Conservation (phyloP, 1,140 invertebrate species). For the Drosophila varians region DNA sequence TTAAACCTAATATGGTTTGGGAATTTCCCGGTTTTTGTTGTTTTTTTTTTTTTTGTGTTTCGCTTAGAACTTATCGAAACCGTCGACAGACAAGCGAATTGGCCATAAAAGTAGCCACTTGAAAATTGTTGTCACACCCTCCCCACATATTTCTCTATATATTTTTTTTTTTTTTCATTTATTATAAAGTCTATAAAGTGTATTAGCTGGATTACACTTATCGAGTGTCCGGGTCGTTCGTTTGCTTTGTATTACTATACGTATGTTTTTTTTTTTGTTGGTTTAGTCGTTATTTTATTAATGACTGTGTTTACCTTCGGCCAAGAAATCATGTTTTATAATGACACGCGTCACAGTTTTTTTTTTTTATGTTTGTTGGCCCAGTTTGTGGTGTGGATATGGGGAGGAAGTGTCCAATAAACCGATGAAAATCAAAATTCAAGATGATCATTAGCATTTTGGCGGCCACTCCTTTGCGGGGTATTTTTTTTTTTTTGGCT, state of each 20-base stretch:
- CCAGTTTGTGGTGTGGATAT: conserved; percentile 13
- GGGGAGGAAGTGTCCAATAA: conserved; percentile 42
- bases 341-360: conserved; percentile 46
- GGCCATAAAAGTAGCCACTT: conserved; percentile 21
- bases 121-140: conserved; percentile 15
- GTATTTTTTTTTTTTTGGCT: not conserved
- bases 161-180: conserved; percentile 18
- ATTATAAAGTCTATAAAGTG: conserved; percentile 11
- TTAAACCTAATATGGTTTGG: not conserved
- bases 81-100: conserved; percentile 8
- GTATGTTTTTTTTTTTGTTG: conserved; percentile 1
- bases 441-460: conserved; percentile 27
- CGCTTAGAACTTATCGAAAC: conserved; percentile 14
- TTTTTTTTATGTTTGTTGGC: not conserved
- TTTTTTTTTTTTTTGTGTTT: no score
- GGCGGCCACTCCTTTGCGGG: conserved; percentile 50
- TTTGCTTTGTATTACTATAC: no score
- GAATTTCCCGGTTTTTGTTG: conserved; percentile 8
- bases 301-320: conserved; percentile 63
- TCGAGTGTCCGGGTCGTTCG: conserved; percentile 25
- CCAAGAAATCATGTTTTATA: conserved; percentile 60
- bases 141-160: not conserved
- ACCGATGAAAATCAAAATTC: conserved; percentile 13
- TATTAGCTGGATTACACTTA: conserved; percentile 31
- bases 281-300: conserved; percentile 10